phyloP scores from a whole-genome alignment of 2,113 vertebrate genomes.

The Mormyrus lacerda region DNA sequence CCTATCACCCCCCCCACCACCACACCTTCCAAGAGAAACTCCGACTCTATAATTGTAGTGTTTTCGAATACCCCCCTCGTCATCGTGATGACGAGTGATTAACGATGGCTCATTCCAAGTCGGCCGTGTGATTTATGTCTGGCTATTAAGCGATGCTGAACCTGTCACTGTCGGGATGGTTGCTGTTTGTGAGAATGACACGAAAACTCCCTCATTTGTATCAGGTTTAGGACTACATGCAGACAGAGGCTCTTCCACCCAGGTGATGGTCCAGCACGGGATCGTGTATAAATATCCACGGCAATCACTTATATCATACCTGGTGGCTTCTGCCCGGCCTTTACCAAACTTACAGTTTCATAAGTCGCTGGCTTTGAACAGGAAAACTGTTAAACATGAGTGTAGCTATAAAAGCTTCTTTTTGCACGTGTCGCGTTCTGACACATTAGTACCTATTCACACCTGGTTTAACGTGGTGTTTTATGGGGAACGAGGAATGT shows the following conservation, averaged over 20 bases:
- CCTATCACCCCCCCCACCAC: neutral
- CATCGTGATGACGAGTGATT: neutral
- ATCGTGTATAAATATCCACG: neutral
- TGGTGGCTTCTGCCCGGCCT: neutral
- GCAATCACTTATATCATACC: neutral
- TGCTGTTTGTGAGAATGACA: neutral
- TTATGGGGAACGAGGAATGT: neutral
- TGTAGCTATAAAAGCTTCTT: neutral
- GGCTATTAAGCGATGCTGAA: neutral
- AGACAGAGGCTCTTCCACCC: neutral
- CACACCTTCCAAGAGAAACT: neutral
- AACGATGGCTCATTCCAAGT: neutral
- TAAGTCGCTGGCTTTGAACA: neutral
- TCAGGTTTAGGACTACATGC: neutral
- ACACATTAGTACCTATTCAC: neutral
- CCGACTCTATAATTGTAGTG: neutral
- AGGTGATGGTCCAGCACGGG: neutral
- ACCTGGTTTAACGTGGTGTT: neutral
- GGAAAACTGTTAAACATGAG: neutral
- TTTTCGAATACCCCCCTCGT: neutral
- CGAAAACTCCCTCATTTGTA: neutral
- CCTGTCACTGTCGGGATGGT: neutral
- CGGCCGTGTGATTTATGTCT: constrained; percentile 8
- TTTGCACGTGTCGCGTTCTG: neutral
- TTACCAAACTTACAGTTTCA: neutral